A percentile compares a stretch with the other conserved stretches of the same genome.
These are phyloP conservation scores for Drosophila vallismaia DNA, from an alignment of 2,888 invertebrate species.

Conservation along the genomic window DNA sequence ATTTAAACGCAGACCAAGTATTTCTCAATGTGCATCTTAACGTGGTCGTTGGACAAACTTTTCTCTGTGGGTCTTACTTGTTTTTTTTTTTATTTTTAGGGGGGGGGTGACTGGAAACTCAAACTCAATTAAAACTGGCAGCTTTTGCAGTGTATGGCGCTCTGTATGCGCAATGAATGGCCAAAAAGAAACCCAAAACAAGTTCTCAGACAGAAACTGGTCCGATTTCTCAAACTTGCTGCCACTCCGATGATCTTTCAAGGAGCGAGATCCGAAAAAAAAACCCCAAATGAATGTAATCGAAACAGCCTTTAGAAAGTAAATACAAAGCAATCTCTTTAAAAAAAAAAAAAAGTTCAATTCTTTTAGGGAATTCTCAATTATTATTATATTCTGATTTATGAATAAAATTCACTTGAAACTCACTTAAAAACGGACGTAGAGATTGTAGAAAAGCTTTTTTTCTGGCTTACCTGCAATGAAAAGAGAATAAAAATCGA, in stretches of 20 bases:
- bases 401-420: constrained; percentile 13
- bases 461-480: constrained; percentile 30
- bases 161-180: not conserved
- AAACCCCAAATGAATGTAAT: constrained; percentile 20
- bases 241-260: constrained; percentile 46
- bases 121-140: constrained; percentile 61
- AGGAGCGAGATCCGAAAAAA: constrained; percentile 42
- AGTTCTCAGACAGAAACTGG: constrained; percentile 72
- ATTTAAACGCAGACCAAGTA: not conserved
- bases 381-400: constrained; percentile 34
- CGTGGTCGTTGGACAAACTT: not conserved
- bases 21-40: constrained; percentile 1
- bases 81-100: no score
- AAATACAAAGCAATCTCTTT: constrained; percentile 39
- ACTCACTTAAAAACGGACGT: constrained; percentile 9
- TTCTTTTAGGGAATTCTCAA: constrained; percentile 36
- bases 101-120: constrained; percentile 41
- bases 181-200: constrained; percentile 40
- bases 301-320: constrained; percentile 65
- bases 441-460: no score
- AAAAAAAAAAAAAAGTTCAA: constrained; percentile 28
- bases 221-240: constrained; percentile 57
- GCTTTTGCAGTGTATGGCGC: constrained; percentile 21
- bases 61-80: constrained; percentile 5
- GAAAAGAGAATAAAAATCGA: constrained; percentile 7